These are phyloP conservation scores for Frankliniella intonsa DNA, from an alignment of 2,888 invertebrate species.

Conservation along the genomic window DNA sequence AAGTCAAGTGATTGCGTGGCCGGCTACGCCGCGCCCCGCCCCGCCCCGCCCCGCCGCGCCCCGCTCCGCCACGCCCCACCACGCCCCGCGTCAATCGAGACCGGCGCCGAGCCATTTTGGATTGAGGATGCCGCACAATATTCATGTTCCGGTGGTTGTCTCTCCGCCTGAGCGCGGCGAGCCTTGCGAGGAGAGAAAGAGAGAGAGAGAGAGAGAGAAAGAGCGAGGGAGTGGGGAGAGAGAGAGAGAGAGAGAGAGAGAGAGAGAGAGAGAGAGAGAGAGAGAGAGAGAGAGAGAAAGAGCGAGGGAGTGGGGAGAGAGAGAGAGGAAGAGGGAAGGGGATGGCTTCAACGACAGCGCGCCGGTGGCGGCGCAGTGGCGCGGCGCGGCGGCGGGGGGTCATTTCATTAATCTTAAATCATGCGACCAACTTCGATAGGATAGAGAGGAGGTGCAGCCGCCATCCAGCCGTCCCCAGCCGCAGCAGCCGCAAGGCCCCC, in stretches of 20 bases:
- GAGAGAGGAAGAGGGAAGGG: neutral
- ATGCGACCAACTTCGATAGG: neutral
- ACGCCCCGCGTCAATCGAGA: too few relatives aligned
- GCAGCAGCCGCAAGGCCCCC: neutral
- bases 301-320: neutral
- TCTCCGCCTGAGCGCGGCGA: neutral
- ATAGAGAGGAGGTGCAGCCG: neutral
- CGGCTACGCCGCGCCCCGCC: too few relatives aligned
- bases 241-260: too few relatives aligned
- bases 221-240: neutral
- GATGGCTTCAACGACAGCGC: neutral
- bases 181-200: neutral
- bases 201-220: neutral
- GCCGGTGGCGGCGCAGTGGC: too few relatives aligned
- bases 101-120: too few relatives aligned
- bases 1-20: neutral
- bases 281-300: neutral
- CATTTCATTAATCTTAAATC: conserved; percentile 21
- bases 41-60: too few relatives aligned
- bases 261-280: too few relatives aligned
- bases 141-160: too few relatives aligned
- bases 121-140: too few relatives aligned
- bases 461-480: neutral
- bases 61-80: too few relatives aligned
- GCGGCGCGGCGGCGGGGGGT: neutral